These are phyloP conservation scores for Sinelater perroti DNA, from an alignment of 2,888 invertebrate genomes.

Conservation along the genomic window DNA sequence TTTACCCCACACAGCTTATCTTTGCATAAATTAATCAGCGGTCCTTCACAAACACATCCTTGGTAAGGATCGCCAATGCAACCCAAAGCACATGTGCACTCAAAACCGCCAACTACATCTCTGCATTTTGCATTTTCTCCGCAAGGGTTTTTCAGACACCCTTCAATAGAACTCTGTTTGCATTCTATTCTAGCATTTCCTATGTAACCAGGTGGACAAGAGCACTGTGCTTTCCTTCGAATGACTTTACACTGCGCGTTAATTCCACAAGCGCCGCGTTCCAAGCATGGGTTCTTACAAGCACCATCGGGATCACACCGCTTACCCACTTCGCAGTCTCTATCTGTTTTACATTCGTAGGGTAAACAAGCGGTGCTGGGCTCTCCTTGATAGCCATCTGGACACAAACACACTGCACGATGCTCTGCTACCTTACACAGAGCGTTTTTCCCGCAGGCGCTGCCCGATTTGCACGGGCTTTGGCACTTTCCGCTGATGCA, in stretches of 20 bases:
- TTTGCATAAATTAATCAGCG: constrained; percentile 76
- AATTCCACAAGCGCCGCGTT: constrained; percentile 78
- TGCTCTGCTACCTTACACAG: constrained; percentile 82
- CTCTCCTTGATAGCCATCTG: constrained; percentile 85
- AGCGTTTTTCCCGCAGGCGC: constrained; percentile 83
- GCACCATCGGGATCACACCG: constrained; percentile 74
- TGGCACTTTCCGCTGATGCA: constrained; percentile 77
- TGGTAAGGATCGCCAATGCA: constrained; percentile 84
- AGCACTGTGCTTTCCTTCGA: constrained; percentile 78
- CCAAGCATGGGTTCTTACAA: constrained; percentile 85
- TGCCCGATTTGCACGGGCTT: constrained; percentile 72
- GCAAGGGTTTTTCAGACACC: constrained; percentile 83
- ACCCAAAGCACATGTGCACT: constrained; percentile 81
- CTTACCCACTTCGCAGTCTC: constrained; percentile 81
- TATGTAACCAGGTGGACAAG: constrained; percentile 77
- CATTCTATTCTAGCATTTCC: constrained; percentile 77
- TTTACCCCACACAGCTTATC: constrained; percentile 82
- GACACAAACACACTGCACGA: constrained; percentile 85
- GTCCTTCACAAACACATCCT: constrained; percentile 80
- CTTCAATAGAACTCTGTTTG: constrained; percentile 73
- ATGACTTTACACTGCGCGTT: constrained; percentile 87
- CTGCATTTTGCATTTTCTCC: constrained; percentile 85
- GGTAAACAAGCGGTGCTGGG: constrained; percentile 78
- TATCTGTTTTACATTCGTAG: constrained; percentile 78
- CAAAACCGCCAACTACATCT: constrained; percentile 77